These are phyloP conservation scores for Geotrypetes seraphini DNA, from an alignment of 2,797 vertebrate species.

Conservation along the genomic window DNA sequence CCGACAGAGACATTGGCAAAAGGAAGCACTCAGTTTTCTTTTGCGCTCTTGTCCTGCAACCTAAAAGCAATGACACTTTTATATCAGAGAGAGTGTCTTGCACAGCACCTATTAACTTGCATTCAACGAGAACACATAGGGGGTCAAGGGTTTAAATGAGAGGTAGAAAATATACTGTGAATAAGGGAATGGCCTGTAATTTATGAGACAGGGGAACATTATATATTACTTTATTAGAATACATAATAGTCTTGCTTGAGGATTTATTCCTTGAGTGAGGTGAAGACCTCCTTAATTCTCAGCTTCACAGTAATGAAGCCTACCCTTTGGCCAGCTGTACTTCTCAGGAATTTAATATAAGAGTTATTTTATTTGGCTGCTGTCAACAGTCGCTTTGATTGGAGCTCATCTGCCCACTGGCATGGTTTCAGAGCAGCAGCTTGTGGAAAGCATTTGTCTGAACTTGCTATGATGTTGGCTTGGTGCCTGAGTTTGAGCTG, in stretches of 20 bases:
- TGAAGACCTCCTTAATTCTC: conserved; percentile 45
- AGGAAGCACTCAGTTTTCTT: no score
- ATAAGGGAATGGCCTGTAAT: conserved; percentile 30
- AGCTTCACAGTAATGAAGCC: conserved; percentile 27
- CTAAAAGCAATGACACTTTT: no score
- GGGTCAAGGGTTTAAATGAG: conserved; percentile 7
- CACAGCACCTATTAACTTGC: no score
- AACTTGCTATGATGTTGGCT: background rate
- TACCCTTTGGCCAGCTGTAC: conserved; percentile 21
- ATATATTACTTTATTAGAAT: conserved; percentile 42
- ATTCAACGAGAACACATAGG: no score
- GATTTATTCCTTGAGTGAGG: conserved; percentile 37
- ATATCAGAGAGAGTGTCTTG: no score
- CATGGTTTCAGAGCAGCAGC: background rate
- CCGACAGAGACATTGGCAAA: no score
- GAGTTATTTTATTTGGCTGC: conserved; percentile 24
- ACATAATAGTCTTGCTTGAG: conserved; percentile 37
- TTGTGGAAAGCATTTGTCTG: conserved; percentile 1
- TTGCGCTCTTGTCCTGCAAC: no score
- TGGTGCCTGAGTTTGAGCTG: rapidly evolving
- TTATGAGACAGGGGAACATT: conserved; percentile 39
- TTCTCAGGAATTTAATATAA: conserved; percentile 21
- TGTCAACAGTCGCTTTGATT: conserved; percentile 25
- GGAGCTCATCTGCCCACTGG: conserved; percentile 17
- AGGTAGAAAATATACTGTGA: conserved; percentile 8